Evolutionary conservation across 1,140 invertebrate genomes (phyloP).

Genomic region (Reticulitermes speratus): DNA sequence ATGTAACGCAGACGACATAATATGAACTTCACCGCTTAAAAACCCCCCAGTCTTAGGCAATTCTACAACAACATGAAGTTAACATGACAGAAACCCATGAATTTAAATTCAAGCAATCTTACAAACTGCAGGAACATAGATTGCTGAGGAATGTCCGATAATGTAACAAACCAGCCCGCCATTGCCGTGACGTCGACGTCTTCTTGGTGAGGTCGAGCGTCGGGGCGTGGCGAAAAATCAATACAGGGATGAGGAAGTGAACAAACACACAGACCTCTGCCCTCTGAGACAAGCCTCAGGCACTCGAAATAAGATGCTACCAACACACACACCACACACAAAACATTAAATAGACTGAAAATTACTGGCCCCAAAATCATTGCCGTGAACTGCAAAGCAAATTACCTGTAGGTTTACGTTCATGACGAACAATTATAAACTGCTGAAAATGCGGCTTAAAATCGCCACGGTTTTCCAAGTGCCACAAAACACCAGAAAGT

Average conservation of each 20-base stretch:
- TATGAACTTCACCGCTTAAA: too few relatives aligned
- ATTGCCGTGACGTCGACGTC: slow-evolving; percentile 2
- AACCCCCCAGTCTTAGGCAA: too few relatives aligned
- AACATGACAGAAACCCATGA: neutral
- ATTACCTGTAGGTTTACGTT: too few relatives aligned
- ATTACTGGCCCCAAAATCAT: neutral
- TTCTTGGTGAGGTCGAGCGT: slow-evolving; percentile 13
- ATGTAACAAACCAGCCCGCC: neutral
- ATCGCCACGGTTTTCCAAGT: too few relatives aligned
- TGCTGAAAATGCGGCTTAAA: too few relatives aligned
- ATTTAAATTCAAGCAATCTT: neutral
- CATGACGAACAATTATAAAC: too few relatives aligned
- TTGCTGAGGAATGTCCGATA: neutral
- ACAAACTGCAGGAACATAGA: neutral
- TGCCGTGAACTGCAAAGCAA: too few relatives aligned
- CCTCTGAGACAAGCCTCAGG: neutral
- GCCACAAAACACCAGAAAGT: too few relatives aligned
- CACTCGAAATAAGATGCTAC: neutral
- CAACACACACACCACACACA: neutral
- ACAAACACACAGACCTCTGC: neutral
- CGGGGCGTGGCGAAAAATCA: slow-evolving; percentile 7
- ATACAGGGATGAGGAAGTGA: slow-evolving; percentile 5
- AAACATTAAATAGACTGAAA: neutral
- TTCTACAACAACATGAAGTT: too few relatives aligned
- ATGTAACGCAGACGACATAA: too few relatives aligned